A percentile compares a stretch with the other conserved stretches of the same genome.
Conservation (phyloP, 2,888 invertebrate species). For the Mythimna loreyi region DNA sequence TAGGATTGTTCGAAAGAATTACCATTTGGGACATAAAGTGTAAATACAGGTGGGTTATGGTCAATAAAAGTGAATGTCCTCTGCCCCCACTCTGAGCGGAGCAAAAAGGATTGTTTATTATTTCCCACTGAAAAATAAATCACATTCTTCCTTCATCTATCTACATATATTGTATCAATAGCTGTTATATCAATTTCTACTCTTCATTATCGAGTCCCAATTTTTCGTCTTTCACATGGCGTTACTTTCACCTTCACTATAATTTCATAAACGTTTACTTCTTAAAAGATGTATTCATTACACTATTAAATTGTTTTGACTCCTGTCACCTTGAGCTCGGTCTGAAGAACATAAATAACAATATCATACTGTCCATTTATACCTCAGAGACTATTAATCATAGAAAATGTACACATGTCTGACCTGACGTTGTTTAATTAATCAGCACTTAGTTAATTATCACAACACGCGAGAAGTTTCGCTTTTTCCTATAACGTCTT, state of each 20-base stretch:
- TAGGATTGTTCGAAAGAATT: too few species aligned
- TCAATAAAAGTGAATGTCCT: too few species aligned
- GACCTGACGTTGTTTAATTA: conserved; percentile 32
- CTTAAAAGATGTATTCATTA: conserved; percentile 19
- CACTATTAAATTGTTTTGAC: conserved; percentile 24
- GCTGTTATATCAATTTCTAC: conserved; percentile 11
- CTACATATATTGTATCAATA: neutral
- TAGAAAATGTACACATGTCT: conserved; percentile 42
- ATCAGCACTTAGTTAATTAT: conserved; percentile 48
- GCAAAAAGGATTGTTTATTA: too few species aligned
- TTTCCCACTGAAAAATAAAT: too few species aligned
- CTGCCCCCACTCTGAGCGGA: too few species aligned
- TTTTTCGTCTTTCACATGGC: neutral
- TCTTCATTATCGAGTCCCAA: conserved; percentile 11
- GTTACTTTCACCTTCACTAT: conserved; percentile 35
- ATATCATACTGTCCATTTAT: conserved; percentile 1
- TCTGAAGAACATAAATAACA: conserved; percentile 18
- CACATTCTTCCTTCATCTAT: neutral
- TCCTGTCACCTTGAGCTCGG: conserved; percentile 17
- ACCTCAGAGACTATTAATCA: conserved; percentile 40
- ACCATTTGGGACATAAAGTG: too few species aligned
- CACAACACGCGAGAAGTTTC: conserved; percentile 13
- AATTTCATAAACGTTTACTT: conserved; percentile 25
- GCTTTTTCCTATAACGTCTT: conserved; percentile 28
- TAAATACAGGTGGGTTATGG: too few species aligned